Percentiles rank a stretch among this genome's conserved stretches.
phyloP scores from a whole-genome alignment of 2,113 vertebrate species.

The human region GRCh38 chr1:86280001-86280500 shows the following conservation, averaged over 20 bases:
- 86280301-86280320: not conserved
- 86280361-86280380: not conserved
- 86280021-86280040: not conserved
- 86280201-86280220: not conserved
- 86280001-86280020: constrained; percentile 17
- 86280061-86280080: not conserved
- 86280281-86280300: not conserved
- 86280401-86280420: not conserved
- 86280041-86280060: not conserved
- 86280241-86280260: constrained; percentile 12
- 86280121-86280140: not conserved
- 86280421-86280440: not conserved
- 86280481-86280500: not conserved
- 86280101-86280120: not conserved
- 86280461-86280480: not conserved
- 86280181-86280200: not conserved
- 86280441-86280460: not conserved
- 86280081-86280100: not conserved
- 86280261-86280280: not conserved
- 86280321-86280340: not conserved
- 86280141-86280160: not conserved
- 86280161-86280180: not conserved
- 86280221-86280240: not conserved
- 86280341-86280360: not conserved
- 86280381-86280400: not conserved